phyloP scores from a whole-genome alignment of 2,113 vertebrate genomes.

The Pachypanchax playfairii region DNA sequence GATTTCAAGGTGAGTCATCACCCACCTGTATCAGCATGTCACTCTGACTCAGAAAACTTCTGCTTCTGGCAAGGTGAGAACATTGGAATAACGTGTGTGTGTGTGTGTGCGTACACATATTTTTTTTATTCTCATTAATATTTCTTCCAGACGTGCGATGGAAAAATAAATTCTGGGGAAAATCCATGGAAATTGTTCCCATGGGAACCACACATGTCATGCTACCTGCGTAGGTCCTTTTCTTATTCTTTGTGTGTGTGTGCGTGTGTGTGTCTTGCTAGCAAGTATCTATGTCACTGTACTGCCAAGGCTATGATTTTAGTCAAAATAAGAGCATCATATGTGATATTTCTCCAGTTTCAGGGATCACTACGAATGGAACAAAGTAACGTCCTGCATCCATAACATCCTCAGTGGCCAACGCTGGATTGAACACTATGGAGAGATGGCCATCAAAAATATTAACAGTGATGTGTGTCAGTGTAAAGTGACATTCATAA shows the following conservation, averaged over 20 bases:
- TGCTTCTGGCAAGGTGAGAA: conserved; percentile 96
- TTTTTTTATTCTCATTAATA: not conserved
- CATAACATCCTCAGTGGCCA: conserved; percentile 97
- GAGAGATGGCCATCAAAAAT: conserved; percentile 93
- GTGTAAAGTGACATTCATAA: conserved; percentile 95
- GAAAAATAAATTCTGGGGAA: conserved; percentile 99
- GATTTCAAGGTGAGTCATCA: conserved; percentile 93
- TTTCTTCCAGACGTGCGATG: conserved; percentile 90
- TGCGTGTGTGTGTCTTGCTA: not conserved
- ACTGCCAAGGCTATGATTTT: not conserved
- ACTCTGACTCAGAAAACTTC: conserved; percentile 98
- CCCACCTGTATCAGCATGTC: conserved; percentile 97
- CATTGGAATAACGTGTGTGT: not conserved
- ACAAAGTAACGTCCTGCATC: conserved; percentile 98
- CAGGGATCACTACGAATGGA: conserved; percentile 96
- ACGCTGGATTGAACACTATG: conserved; percentile 98
- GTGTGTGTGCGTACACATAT: not conserved
- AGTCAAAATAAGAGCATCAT: not conserved
- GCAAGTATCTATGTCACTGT: not conserved
- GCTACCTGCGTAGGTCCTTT: conserved; percentile 86
- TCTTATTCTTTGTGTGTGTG: not conserved
- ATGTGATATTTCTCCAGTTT: conserved; percentile 69
- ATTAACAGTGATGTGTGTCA: conserved; percentile 83
- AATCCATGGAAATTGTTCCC: conserved; percentile 98
- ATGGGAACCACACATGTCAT: conserved; percentile 93